These are phyloP conservation scores for Oophaga sylvatica DNA, from an alignment of 2,797 vertebrate genomes.

Conservation along the genomic window DNA sequence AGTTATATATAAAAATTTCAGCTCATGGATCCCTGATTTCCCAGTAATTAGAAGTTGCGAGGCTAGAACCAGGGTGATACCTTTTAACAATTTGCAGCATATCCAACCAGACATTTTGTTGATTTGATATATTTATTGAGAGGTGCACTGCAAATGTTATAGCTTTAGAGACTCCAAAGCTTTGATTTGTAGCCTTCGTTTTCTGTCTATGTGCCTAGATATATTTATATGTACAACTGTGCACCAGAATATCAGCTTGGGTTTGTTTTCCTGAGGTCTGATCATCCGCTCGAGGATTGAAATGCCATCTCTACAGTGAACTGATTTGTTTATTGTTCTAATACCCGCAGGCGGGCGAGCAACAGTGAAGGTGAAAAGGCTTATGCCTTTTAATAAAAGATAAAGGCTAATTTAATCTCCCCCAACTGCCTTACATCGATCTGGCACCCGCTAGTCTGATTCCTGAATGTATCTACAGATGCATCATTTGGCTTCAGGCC, in stretches of 20 bases:
- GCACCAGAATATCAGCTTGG: not conserved
- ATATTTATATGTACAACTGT: not conserved
- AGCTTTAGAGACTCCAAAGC: not conserved
- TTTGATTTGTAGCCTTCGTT: not conserved
- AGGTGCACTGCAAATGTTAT: not conserved
- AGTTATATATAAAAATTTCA: too few species aligned
- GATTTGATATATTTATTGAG: not conserved
- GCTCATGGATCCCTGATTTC: too few species aligned
- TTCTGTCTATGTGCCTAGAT: not conserved
- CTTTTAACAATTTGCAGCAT: too few species aligned
- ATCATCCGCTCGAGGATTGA: not conserved
- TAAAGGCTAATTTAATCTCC: conserved; percentile 48
- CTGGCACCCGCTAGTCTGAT: conserved; percentile 27
- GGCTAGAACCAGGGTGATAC: too few species aligned
- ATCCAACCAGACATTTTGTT: too few species aligned
- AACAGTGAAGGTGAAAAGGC: conserved; percentile 44
- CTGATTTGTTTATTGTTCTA: conserved; percentile 45
- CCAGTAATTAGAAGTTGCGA: too few species aligned
- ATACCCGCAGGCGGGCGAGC: conserved; percentile 21
- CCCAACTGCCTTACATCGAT: conserved; percentile 35
- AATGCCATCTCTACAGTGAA: conserved; percentile 20
- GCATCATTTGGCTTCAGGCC: conserved; percentile 26
- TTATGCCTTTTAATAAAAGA: conserved; percentile 54
- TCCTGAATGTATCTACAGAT: conserved; percentile 13
- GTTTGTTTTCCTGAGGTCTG: not conserved